Percentiles rank a stretch among this genome's conserved stretches.
Evolutionary conservation across 2,113 vertebrate genomes (phyloP).

Genomic region (Eulacestoma nigropectus): DNA sequence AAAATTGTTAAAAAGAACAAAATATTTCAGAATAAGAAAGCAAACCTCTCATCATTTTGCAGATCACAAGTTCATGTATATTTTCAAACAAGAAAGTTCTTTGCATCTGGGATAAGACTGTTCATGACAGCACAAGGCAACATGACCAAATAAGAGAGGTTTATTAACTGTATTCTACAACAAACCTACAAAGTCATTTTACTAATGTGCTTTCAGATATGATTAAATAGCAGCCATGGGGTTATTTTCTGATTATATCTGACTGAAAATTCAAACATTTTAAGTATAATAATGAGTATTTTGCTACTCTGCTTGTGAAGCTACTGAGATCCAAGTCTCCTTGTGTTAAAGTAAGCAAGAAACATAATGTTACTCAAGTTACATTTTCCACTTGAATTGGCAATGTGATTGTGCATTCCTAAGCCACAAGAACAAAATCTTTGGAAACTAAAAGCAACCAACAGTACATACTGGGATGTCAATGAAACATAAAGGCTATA

Average conservation of each 20-base stretch:
- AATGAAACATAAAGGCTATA: constrained; percentile 35
- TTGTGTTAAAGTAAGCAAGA: constrained; percentile 5
- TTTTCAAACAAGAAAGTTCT: background rate
- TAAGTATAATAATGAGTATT: background rate
- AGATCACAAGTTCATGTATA: background rate
- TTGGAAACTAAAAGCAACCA: constrained; percentile 25
- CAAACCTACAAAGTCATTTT: background rate
- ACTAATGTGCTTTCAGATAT: background rate
- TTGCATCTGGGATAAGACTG: background rate
- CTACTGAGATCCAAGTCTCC: background rate
- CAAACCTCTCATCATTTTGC: background rate
- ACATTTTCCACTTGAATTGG: constrained; percentile 45
- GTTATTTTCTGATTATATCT: background rate
- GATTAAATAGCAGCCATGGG: background rate
- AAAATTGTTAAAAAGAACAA: background rate
- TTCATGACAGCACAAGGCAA: background rate
- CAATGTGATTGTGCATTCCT: background rate
- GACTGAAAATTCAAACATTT: background rate
- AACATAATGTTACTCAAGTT: constrained; percentile 4
- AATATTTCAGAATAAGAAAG: background rate
- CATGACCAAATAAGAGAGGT: background rate
- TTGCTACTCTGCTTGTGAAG: background rate
- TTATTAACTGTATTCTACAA: background rate
- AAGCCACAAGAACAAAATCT: constrained; percentile 29
- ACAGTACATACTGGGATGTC: background rate